Percentiles rank a stretch among this genome's conserved stretches.
Conservation (phyloP, 2,888 invertebrate genomes). For the Macroteleia sp. region DNA sequence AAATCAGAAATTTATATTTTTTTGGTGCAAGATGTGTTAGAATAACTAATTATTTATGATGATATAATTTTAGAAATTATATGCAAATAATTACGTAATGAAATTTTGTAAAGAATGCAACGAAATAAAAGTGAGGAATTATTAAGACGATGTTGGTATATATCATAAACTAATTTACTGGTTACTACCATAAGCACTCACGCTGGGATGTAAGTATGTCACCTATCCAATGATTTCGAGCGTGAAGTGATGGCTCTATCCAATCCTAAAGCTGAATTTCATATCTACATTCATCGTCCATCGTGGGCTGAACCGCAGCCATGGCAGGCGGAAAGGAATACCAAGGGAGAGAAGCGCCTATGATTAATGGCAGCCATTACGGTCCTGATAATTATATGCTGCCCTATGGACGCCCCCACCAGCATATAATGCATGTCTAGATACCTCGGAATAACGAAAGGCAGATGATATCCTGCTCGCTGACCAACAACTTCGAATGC, state of each 20-base stretch:
- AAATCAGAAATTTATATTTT: too few species aligned
- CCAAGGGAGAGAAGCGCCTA: slow-evolving; percentile 82
- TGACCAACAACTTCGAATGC: slow-evolving; percentile 68
- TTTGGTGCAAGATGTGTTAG: too few species aligned
- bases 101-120: too few species aligned
- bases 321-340: slow-evolving; percentile 68
- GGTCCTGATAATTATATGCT: slow-evolving; percentile 83
- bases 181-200: too few species aligned
- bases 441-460: slow-evolving; percentile 66
- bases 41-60: too few species aligned
- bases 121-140: too few species aligned
- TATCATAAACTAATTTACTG: background rate
- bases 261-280: slow-evolving; percentile 81
- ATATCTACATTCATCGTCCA: slow-evolving; percentile 79
- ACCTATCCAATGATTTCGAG: slow-evolving; percentile 42
- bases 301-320: slow-evolving; percentile 76
- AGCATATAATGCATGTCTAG: slow-evolving; percentile 63
- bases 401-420: slow-evolving; percentile 80
- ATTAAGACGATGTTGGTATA: too few species aligned
- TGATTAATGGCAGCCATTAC: slow-evolving; percentile 83
- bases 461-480: slow-evolving; percentile 80
- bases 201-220: too few species aligned
- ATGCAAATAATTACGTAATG: too few species aligned
- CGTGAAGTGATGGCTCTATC: slow-evolving; percentile 81
- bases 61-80: too few species aligned